Percentiles rank a stretch among this genome's conserved stretches.
Conservation (phyloP, 2,113 vertebrate genomes). For the Rana temporaria region DNA sequence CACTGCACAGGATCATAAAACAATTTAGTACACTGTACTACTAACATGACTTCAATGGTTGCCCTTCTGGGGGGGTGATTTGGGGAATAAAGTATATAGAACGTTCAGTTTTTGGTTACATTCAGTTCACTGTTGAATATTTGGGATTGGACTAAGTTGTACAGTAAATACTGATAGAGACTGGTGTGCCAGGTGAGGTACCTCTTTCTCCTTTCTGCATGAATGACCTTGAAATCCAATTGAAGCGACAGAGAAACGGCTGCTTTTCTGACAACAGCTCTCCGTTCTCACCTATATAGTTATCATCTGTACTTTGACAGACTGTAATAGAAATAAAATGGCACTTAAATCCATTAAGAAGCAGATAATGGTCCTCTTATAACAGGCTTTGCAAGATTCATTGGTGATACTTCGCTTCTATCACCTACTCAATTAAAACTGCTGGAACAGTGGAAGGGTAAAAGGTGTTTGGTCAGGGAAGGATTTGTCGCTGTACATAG, state of each 20-base stretch:
- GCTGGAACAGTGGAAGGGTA: neutral
- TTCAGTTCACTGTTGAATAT: too few species aligned
- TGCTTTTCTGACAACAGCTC: neutral
- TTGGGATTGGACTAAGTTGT: too few species aligned
- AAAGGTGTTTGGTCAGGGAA: too few species aligned
- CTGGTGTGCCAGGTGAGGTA: neutral
- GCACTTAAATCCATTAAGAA: constrained; percentile 7
- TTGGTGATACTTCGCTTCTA: neutral
- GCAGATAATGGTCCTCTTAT: neutral
- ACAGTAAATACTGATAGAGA: too few species aligned
- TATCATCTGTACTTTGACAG: constrained; percentile 16
- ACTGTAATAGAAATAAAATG: constrained; percentile 27
- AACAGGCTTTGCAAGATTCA: neutral
- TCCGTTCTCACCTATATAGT: neutral
- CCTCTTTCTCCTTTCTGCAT: neutral
- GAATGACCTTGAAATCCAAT: constrained; percentile 27
- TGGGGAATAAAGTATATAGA: neutral
- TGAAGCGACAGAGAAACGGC: neutral
- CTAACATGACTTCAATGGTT: neutral
- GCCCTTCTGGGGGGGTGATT: neutral
- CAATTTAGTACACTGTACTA: too few species aligned
- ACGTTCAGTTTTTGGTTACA: too few species aligned
- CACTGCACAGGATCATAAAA: too few species aligned
- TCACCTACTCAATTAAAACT: too few species aligned
- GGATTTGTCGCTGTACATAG: too few species aligned